Evolutionary conservation across 2,888 invertebrate genomes (phyloP).

Genomic region (Halocaridina rubra): DNA sequence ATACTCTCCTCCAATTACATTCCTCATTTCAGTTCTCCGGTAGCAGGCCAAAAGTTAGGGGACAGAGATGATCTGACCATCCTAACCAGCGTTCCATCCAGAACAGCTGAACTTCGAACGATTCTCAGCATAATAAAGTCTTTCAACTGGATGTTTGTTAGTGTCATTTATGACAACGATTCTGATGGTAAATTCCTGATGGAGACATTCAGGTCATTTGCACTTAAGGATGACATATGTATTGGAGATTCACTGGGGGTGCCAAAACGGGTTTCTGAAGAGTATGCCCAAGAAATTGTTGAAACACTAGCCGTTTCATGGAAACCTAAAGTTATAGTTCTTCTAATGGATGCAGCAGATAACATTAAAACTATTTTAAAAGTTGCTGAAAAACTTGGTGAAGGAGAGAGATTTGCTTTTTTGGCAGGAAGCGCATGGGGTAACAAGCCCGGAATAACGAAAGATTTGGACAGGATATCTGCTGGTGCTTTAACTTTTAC

Average conservation of each 20-base stretch:
- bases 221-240: constrained; percentile 65
- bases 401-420: constrained; percentile 66
- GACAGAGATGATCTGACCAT: constrained; percentile 44
- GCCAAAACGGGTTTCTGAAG: constrained; percentile 54
- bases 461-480: constrained; percentile 65
- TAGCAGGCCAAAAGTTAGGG: constrained; percentile 53
- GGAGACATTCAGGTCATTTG: constrained; percentile 66
- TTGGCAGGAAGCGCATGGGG: constrained; percentile 67
- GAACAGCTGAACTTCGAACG: constrained; percentile 65
- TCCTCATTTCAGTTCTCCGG: constrained; percentile 67
- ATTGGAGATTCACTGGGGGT: constrained; percentile 66
- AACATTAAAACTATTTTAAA: constrained; percentile 67
- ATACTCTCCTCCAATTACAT: constrained; percentile 67
- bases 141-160: constrained; percentile 68
- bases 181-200: constrained; percentile 66
- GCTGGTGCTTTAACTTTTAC: constrained; percentile 65
- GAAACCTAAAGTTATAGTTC: constrained; percentile 66
- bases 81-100: constrained; percentile 66
- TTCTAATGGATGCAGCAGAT: constrained; percentile 67
- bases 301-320: constrained; percentile 53
- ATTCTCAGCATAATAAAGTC: constrained; percentile 66
- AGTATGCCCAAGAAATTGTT: constrained; percentile 52
- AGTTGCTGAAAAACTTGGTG: constrained; percentile 66
- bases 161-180: constrained; percentile 67
- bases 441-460: constrained; percentile 62